Conservation (phyloP, 2,113 vertebrate genomes). For the Hystrix cristata region DNA sequence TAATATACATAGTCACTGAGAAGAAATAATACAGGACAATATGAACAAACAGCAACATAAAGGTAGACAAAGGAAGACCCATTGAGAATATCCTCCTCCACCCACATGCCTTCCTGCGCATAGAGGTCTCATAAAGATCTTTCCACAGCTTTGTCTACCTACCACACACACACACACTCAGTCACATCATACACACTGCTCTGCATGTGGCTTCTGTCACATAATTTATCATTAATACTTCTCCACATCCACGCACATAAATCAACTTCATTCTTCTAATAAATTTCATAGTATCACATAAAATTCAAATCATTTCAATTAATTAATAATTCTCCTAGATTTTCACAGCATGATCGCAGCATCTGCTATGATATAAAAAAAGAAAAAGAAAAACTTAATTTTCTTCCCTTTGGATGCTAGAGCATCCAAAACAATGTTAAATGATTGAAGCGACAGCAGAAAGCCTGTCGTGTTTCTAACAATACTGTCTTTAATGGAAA, state of each 20-base stretch:
- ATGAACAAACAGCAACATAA: background rate
- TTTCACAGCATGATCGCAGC: slow-evolving; percentile 45
- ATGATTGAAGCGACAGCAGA: background rate
- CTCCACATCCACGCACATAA: background rate
- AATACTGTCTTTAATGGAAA: background rate
- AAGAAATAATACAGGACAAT: slow-evolving; percentile 5
- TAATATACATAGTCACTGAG: background rate
- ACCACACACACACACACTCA: background rate
- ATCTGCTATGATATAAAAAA: slow-evolving; percentile 11
- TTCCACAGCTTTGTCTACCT: background rate
- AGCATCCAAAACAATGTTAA: background rate
- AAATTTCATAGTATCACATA: background rate
- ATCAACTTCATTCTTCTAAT: background rate
- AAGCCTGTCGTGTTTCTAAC: background rate
- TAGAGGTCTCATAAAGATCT: background rate
- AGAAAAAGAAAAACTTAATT: background rate
- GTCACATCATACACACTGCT: background rate
- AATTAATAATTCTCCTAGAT: slow-evolving; percentile 24
- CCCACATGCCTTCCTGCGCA: too few relatives aligned
- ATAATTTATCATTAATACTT: background rate
- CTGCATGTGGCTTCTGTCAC: background rate
- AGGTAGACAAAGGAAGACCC: background rate
- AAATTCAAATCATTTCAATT: background rate
- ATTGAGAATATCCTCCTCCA: background rate
- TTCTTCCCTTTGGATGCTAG: background rate